Base-by-base conservation (phyloP, 2,113 vertebrate genomes). In the Pterocles burchelli region DNA sequence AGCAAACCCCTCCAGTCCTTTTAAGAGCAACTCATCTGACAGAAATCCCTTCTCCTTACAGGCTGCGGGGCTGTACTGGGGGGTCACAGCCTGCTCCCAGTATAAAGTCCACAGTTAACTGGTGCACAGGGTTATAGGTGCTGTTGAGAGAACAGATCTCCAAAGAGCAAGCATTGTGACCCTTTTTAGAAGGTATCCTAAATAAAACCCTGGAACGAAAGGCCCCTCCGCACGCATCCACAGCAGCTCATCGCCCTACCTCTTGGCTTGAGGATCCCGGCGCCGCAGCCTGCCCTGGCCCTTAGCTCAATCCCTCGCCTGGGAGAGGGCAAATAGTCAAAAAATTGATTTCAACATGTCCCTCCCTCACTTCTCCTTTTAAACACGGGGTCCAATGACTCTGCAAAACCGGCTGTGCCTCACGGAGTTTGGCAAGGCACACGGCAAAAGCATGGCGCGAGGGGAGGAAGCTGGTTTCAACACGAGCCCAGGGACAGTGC, bases 311-410 rank as follows among this genome's bases (percentile, higher is more conserved):
- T 54, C 63, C 81, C 88, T 78, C 1, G 0, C 31, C 78, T 96
- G 88, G 75, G 88, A 86, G 57, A 2, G 48, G 72, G 65, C 79
- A 67, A 89, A 88, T 54, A 76, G 67, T 72, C 48, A 55, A 84
- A 72, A 90, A 76, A 59, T 19, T 41, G 65, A 95, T 97, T 96
- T 96, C 94, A 49, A 92, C 87, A 93, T 29, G 76, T 93, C 88
- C 88, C 85, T 96, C 88, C 85, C 85, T 94, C 91, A 94, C 86
- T 97, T 95, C 96, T 96, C 38, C 89, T 96, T 95, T 97, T 71
- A 49, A 46, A 51, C 70, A 66, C 59, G 3, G n/a, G 66, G 54
- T 55, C 46, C 5, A 16, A 79, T 95, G 91, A 91, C 94, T 95
- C 79, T 74, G 94, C 92, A 96, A 52, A 90, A 84, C 2, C 54